Evolutionary conservation across 2,888 invertebrate genomes (phyloP).

Genomic region (Flexamia atlantica): DNA sequence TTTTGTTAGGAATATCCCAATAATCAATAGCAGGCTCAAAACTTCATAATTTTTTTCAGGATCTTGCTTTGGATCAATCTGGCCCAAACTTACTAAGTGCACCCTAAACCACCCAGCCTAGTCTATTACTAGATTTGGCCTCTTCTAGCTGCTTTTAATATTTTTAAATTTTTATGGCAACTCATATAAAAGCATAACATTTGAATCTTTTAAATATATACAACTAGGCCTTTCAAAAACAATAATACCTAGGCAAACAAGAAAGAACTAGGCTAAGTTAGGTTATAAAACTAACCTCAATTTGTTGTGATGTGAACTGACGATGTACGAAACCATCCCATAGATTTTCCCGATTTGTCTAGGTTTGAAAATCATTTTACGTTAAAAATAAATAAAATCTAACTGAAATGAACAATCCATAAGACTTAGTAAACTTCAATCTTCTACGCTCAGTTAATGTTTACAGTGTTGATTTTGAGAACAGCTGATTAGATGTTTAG

Average conservation of each 20-base stretch:
- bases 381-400: background rate
- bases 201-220: no score
- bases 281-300: constrained; percentile 40
- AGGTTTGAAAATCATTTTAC: constrained; percentile 27
- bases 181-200: no score
- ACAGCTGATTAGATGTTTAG: constrained; percentile 64
- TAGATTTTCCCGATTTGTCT: background rate
- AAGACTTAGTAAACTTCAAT: background rate
- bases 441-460: background rate
- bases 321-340: background rate
- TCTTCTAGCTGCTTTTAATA: no score
- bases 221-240: no score
- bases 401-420: background rate
- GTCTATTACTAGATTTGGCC: no score
- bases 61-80: no score
- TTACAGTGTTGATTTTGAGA: constrained; percentile 11
- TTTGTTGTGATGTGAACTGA: background rate
- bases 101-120: no score
- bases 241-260: background rate
- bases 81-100: no score
- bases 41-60: no score
- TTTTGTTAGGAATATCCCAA: no score
- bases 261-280: background rate
- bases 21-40: no score
- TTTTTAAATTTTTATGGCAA: no score